Evolutionary conservation across 2,888 invertebrate genomes (phyloP).

Genomic region (Acanthosepion lycidas): DNA sequence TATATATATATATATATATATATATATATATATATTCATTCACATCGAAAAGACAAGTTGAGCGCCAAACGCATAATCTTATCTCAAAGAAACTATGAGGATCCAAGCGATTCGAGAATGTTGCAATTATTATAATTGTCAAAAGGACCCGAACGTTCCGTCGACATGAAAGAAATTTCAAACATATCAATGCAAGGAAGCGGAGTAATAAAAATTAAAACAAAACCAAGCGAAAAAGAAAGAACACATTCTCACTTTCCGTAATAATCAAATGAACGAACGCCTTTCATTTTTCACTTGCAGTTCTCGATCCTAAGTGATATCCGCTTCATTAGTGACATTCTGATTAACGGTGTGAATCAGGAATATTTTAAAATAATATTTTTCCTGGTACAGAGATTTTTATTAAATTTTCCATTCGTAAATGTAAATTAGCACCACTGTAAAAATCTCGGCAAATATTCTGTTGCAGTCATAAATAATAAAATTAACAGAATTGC

Average conservation of each 20-base stretch:
- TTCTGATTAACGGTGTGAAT: background rate
- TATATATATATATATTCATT: too few species aligned
- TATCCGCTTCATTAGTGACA: background rate
- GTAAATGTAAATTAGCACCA: background rate
- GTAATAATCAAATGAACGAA: background rate
- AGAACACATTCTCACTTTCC: background rate
- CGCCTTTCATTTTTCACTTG: background rate
- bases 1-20: too few species aligned
- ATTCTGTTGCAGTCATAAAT: background rate
- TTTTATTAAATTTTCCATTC: background rate
- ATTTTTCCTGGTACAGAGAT: background rate
- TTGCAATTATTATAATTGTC: background rate
- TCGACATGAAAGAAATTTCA: background rate
- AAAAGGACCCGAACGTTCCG: background rate
- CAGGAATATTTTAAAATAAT: background rate
- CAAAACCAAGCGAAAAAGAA: background rate
- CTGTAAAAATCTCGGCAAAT: background rate
- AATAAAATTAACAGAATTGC: background rate
- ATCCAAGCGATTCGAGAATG: background rate
- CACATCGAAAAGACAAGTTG: too few species aligned
- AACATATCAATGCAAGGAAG: background rate
- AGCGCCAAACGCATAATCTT: background rate
- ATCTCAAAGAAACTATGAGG: background rate
- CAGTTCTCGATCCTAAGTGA: background rate
- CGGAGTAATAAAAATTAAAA: background rate